These are phyloP conservation scores for Astyanax mexicanus DNA, from an alignment of 2,797 vertebrate species.

Conservation along the genomic window DNA sequence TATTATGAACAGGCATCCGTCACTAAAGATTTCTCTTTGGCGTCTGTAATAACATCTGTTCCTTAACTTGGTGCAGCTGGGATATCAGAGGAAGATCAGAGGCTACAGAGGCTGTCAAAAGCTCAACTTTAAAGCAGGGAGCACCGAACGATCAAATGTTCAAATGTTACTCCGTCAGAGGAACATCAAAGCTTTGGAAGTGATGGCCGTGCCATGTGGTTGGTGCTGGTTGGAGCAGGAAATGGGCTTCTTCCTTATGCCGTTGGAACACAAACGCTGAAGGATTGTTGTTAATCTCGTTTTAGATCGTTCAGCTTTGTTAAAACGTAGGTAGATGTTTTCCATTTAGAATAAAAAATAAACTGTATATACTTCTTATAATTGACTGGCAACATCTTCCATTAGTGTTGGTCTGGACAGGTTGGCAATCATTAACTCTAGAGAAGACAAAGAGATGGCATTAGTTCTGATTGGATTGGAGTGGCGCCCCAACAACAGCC, in stretches of 20 bases:
- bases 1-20: neutral
- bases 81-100: conserved; percentile 8
- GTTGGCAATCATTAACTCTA: too few species aligned
- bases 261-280: neutral
- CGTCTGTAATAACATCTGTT: neutral
- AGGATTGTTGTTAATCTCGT: neutral
- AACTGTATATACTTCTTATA: too few species aligned
- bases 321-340: neutral
- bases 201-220: neutral
- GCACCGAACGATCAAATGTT: conserved; percentile 7
- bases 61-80: neutral
- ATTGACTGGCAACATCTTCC: too few species aligned
- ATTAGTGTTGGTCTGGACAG: too few species aligned
- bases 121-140: neutral
- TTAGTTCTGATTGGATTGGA: too few species aligned
- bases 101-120: neutral
- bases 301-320: too few species aligned
- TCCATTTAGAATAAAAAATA: neutral
- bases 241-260: neutral
- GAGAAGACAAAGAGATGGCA: too few species aligned
- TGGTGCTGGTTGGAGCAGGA: neutral
- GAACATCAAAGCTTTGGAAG: conserved; percentile 29
- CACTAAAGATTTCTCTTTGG: neutral
- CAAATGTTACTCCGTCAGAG: neutral
- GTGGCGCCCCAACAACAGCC: too few species aligned